These are phyloP conservation scores for Atherix ibis DNA, from an alignment of 2,888 invertebrate species.

Conservation along the genomic window DNA sequence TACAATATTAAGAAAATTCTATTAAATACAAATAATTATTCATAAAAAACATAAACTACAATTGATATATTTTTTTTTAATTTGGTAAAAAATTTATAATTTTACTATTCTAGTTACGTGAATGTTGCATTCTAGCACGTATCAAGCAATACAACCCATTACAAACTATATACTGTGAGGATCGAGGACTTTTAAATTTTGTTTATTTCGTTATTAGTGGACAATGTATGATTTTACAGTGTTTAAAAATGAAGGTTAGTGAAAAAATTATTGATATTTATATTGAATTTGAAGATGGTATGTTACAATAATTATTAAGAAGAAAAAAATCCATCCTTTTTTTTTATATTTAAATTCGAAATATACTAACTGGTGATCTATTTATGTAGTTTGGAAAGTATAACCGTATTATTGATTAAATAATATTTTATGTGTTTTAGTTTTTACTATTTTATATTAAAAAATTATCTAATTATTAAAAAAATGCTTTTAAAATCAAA, in stretches of 20 bases:
- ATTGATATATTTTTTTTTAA: constrained; percentile 1
- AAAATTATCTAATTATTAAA: too few species aligned
- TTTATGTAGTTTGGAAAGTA: too few species aligned
- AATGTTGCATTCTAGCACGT: constrained; percentile 11
- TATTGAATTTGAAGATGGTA: background rate
- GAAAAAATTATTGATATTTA: background rate
- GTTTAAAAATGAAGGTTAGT: constrained; percentile 21
- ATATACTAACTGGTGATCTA: too few species aligned
- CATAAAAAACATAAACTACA: background rate
- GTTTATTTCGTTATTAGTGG: constrained; percentile 29
- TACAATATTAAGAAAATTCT: background rate
- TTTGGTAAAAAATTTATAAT: background rate
- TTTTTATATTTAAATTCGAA: too few species aligned
- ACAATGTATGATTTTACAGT: constrained; percentile 27
- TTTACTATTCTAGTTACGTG: constrained; percentile 5
- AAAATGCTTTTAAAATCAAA: too few species aligned
- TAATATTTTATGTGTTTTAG: too few species aligned
- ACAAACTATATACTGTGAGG: constrained; percentile 24
- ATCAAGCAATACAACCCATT: constrained; percentile 24
- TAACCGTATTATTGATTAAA: too few species aligned
- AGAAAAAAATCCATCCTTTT: too few species aligned
- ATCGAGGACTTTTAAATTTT: constrained; percentile 21
- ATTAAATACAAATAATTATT: background rate
- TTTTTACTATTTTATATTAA: too few species aligned
- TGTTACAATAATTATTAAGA: too few species aligned